phyloP scores from a whole-genome alignment of 2,113 vertebrate genomes.

The Tetrao urogallus region DNA sequence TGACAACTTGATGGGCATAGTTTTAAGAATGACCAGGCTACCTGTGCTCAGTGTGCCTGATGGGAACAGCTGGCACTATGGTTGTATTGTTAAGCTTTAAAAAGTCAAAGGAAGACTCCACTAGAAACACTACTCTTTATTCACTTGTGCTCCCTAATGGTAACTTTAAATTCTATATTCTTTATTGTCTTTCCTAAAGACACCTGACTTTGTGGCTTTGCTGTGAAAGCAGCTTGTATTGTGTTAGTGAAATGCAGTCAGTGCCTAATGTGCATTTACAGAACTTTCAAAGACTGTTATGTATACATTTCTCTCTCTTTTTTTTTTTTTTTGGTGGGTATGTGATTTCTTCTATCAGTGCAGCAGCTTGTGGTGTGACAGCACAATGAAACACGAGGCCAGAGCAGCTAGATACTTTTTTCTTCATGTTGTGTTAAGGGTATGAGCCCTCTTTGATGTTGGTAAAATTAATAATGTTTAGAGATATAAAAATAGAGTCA shows the following conservation, averaged over 20 bases:
- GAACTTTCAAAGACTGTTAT: slow-evolving; percentile 16
- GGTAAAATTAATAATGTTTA: slow-evolving; percentile 26
- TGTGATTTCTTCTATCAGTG: slow-evolving; percentile 22
- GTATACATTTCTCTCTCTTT: neutral
- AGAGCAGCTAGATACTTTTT: slow-evolving; percentile 27
- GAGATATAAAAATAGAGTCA: slow-evolving; percentile 45
- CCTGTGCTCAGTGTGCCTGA: neutral
- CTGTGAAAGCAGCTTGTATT: neutral
- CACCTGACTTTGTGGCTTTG: neutral
- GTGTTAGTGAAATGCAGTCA: slow-evolving; percentile 19
- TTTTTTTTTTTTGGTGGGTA: neutral
- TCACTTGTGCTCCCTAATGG: slow-evolving; percentile 62
- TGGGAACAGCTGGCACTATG: slow-evolving; percentile 1
- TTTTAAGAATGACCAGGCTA: neutral
- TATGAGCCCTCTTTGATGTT: slow-evolving; percentile 28
- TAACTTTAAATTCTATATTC: slow-evolving; percentile 49
- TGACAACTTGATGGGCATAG: neutral
- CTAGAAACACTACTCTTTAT: slow-evolving; percentile 29
- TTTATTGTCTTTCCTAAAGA: slow-evolving; percentile 50
- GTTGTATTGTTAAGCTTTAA: neutral
- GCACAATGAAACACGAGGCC: slow-evolving; percentile 49
- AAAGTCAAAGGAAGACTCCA: slow-evolving; percentile 13
- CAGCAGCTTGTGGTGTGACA: slow-evolving; percentile 53
- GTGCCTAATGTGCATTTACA: neutral
- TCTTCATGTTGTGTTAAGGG: slow-evolving; percentile 11